Evolutionary conservation across 2,888 invertebrate genomes (phyloP).

Genomic region (Cartodere bifasciata): DNA sequence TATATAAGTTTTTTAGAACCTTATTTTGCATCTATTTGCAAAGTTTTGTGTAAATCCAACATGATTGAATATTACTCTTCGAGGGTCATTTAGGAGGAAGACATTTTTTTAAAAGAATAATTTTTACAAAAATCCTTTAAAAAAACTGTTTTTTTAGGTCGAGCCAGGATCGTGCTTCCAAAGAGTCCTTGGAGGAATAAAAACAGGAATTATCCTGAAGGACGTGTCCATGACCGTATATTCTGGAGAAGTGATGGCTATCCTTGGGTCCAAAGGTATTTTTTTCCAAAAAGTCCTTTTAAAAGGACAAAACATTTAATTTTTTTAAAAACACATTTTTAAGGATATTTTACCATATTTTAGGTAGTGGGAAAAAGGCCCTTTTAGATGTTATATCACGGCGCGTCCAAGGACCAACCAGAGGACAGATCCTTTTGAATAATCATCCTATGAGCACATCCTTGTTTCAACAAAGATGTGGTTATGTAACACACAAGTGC

Average conservation of each 20-base stretch:
- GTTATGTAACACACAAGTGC: conserved; percentile 78
- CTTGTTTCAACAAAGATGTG: conserved; percentile 75
- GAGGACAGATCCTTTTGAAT: conserved; percentile 83
- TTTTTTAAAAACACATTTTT: no score
- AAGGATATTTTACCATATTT: no score
- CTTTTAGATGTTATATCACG: conserved; percentile 84
- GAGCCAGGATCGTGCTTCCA: conserved; percentile 69
- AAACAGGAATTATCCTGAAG: conserved; percentile 77
- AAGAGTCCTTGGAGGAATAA: conserved; percentile 60
- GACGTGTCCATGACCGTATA: conserved; percentile 85
- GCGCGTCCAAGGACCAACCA: conserved; percentile 64
- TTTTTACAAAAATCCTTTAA: no score
- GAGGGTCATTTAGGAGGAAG: no score
- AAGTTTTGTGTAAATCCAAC: no score
- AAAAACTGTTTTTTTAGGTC: conserved; percentile 42
- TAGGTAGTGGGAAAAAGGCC: conserved; percentile 90
- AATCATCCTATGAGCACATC: conserved; percentile 70
- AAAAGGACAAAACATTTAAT: no score
- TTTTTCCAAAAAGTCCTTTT: not conserved
- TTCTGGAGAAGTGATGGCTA: conserved; percentile 86
- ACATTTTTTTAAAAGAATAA: no score
- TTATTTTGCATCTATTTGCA: no score
- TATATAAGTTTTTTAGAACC: no score
- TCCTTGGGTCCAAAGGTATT: conserved; percentile 81
- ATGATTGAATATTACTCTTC: no score